Evolutionary conservation across 2,797 vertebrate genomes (phyloP), one percentile per base, ranked within the genome.

Genomic region (Euthynnus affinis): DNA sequence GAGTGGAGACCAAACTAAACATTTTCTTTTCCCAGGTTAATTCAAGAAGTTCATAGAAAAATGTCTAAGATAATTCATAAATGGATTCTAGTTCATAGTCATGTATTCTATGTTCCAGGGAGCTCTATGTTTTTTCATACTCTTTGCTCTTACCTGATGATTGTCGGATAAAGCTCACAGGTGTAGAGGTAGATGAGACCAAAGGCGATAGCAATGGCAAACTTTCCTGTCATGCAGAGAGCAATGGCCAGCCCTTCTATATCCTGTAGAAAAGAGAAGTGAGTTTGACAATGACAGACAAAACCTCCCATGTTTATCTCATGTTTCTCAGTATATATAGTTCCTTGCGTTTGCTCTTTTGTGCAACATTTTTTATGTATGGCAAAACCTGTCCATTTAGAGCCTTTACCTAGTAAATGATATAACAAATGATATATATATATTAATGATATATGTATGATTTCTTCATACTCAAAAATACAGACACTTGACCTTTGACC

Each of bases 151-250:
- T 81, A 98, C 98, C 97, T 96, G 93, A 98, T 94, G 83, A 95
- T 88, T 10, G 97, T 99, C 42, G 98, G 98, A 85, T 98, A 98
- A 51, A 99, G 93, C 86, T 99, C 98, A 78, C 97, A 98, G 5
- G 96, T 97, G 90, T 98, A 99, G 77, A 99, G 92, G 87, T 98
- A 99, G 87, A 98, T 95, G 42, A 98, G 96, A 51, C 96, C 97
- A 83, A 99, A 98, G 0, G 96, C 96, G 56, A 98, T 95, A 6
- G 96, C 96, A 9, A 99, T 95, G 58, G 96, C 91, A 93, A 98
- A 97, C 90, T 98, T 99, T 80, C 96, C 96, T 14, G 72, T 96
- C 96, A 98, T 97, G 56, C 93, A 93, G 65, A 96, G 91, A 73
- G 91, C 55, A 15, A 97, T 85, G 57, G 85, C 91, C 89, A 96